Conservation (phyloP, 2,113 vertebrate genomes). For the Lichenostomus cassidix region DNA sequence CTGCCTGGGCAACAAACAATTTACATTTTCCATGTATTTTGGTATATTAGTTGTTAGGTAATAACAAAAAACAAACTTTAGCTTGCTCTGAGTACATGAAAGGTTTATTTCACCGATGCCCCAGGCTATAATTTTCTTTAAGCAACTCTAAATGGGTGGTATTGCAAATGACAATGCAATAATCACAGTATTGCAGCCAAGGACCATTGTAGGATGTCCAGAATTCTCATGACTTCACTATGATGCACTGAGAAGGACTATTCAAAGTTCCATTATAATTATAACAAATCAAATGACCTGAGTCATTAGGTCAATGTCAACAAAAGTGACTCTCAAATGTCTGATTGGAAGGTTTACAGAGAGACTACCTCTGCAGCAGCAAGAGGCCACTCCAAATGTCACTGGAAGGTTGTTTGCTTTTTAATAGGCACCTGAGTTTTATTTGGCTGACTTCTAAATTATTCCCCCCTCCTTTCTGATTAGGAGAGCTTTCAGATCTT, state of each 20-base stretch:
- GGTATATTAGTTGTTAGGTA: not conserved
- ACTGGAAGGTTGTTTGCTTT: not conserved
- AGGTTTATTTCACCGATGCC: not conserved
- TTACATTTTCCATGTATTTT: not conserved
- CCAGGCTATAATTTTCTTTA: not conserved
- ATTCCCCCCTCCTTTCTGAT: not conserved
- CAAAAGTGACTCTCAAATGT: not conserved
- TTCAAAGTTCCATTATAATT: not conserved
- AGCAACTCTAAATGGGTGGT: not conserved
- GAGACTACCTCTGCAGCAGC: not conserved
- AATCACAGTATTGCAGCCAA: not conserved
- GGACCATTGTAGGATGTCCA: not conserved
- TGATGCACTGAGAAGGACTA: not conserved
- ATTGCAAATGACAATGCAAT: not conserved
- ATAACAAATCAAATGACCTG: not conserved
- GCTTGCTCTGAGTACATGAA: not conserved
- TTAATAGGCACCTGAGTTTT: constrained; percentile 9
- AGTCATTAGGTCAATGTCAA: not conserved
- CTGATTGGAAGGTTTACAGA: not conserved
- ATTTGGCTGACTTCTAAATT: constrained; percentile 14
- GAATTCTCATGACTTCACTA: not conserved
- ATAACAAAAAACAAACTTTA: not conserved
- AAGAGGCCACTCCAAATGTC: not conserved
- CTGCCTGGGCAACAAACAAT: not conserved
- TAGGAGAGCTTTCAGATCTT: not conserved